Conservation (phyloP, 2,797 vertebrate genomes). For the Odontamblyopus lacepedii region DNA sequence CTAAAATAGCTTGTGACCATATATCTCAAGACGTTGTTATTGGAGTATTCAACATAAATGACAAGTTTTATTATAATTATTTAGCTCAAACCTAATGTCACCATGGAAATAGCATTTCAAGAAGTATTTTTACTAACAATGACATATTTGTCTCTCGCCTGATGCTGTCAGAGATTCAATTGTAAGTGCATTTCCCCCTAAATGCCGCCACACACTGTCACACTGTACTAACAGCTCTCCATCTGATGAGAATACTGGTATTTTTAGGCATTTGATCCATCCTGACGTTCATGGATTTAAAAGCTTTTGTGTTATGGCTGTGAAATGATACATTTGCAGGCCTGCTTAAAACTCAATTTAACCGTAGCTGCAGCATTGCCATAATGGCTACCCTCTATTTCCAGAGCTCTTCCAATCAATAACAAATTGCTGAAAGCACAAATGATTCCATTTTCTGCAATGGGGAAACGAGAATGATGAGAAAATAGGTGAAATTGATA, state of each 20-base stretch:
- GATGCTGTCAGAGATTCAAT: slow-evolving; percentile 65
- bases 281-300: slow-evolving; percentile 77
- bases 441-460: slow-evolving; percentile 85
- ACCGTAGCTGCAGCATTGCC: slow-evolving; percentile 81
- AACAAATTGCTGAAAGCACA: slow-evolving; percentile 86
- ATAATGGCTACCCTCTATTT: slow-evolving; percentile 85
- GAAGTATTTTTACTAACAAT: slow-evolving; percentile 42
- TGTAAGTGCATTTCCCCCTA: slow-evolving; percentile 62
- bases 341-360: slow-evolving; percentile 86
- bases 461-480: slow-evolving; percentile 83
- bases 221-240: slow-evolving; percentile 68
- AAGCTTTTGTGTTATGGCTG: slow-evolving; percentile 80
- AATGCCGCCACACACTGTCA: slow-evolving; percentile 71
- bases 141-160: slow-evolving; percentile 46
- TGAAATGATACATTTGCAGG: slow-evolving; percentile 85
- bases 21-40: background rate
- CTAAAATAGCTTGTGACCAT: no score
- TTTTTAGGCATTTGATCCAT: slow-evolving; percentile 81
- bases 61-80: background rate
- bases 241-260: slow-evolving; percentile 74
- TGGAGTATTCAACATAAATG: background rate
- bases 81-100: background rate
- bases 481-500: slow-evolving; percentile 88
- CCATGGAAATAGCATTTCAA: slow-evolving; percentile 34
- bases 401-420: slow-evolving; percentile 85